Evolutionary conservation across 2,113 vertebrate species (phyloP), one percentile per base, ranked within the genome.

Genomic region (Crotalus tigris): DNA sequence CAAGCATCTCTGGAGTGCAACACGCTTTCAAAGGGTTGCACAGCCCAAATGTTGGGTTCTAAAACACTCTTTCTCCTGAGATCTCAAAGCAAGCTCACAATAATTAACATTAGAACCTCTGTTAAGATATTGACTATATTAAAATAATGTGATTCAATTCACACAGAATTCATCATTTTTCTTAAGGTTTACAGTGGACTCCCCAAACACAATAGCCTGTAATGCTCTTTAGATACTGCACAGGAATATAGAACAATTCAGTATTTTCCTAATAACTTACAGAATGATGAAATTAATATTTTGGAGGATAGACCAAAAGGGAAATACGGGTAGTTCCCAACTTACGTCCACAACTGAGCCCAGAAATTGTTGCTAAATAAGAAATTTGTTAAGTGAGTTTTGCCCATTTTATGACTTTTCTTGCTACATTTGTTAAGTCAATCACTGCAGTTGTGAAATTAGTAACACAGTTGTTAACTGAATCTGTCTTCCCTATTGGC

Each of bases 281-380:
- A 95, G 96, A 94, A 95, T 96, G 92, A 94, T 94, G 95, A 97
- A 96, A 97, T 96, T 96, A 97, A 97, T 96, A 96, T 96, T 96
- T 96, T 53, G 0, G 53, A 57, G 96, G 93, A 96, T 95, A 91
- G 94, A 94, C 93, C 95, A 94, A 92, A 88, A 95, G 96, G 96
- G 96, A 97, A 97, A 97, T 96, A 94, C 88, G 94, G 1, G 29
- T 69, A 69, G 13, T 69, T 12, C 64, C n/a, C 29, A 3, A 64
- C 26, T n/a, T n/a, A 64, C 12, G 29, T 13, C 61, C 61, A 64
- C 26, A n/a, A 69, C 6, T n/a, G 64, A n/a, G 0, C 12, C 29
- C 12, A 69, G 29, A 69, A 69, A 33, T 69, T n/a, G 29, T 69
- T n/a, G 64, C 64, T 69, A 69, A 69, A 29, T 69, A 4, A 69